Evolutionary conservation across 2,113 vertebrate species (phyloP).

Genomic region (Rhinogobius similis): DNA sequence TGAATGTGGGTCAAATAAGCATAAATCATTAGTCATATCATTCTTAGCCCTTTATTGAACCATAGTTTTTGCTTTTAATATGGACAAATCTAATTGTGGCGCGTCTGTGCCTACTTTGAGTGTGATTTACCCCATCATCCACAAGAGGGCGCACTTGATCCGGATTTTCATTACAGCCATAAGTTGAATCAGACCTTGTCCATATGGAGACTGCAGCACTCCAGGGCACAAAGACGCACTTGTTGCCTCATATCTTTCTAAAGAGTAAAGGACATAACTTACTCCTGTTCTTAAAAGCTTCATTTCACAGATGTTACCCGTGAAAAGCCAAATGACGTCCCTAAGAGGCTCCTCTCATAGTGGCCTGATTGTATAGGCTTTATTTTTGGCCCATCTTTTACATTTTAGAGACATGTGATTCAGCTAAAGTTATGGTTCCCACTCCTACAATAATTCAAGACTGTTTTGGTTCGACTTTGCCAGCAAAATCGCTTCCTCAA

Average conservation of each 20-base stretch:
- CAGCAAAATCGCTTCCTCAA: background rate
- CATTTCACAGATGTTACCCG: constrained; percentile 67
- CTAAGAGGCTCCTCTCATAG: constrained; percentile 50
- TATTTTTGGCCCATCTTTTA: constrained; percentile 44
- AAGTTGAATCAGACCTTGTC: too few relatives aligned
- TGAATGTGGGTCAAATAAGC: too few relatives aligned
- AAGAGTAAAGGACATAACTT: constrained; percentile 21
- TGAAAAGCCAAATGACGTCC: constrained; percentile 49
- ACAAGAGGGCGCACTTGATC: constrained; percentile 43
- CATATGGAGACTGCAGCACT: background rate
- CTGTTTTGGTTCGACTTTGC: too few relatives aligned
- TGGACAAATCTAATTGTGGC: too few relatives aligned
- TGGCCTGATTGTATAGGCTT: constrained; percentile 70
- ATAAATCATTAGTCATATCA: too few relatives aligned
- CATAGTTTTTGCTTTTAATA: too few relatives aligned
- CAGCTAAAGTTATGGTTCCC: constrained; percentile 59
- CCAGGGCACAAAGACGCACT: constrained; percentile 36
- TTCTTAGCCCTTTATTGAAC: too few relatives aligned
- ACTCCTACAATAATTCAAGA: constrained; percentile 4
- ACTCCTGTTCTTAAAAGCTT: constrained; percentile 57
- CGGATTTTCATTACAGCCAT: too few relatives aligned
- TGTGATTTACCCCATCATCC: constrained; percentile 1
- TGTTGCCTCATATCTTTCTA: constrained; percentile 39
- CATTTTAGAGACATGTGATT: constrained; percentile 67
- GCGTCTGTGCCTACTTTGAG: too few relatives aligned